phyloP scores from a whole-genome alignment of 1,140 invertebrate species.

The Rhagoletis zephyria region DNA sequence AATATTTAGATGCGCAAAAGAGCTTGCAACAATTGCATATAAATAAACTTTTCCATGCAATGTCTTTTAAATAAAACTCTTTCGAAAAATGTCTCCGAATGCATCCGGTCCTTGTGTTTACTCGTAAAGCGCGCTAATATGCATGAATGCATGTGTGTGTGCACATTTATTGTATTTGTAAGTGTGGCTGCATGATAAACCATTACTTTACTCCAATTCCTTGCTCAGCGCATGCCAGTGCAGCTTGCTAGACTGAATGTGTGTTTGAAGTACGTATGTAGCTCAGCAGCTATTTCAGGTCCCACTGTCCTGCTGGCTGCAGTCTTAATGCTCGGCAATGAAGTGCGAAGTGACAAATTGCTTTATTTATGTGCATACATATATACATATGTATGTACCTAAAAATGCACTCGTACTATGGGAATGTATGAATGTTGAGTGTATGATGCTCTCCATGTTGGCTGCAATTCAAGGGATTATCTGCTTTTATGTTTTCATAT shows the following conservation, averaged over 20 bases:
- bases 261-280: background rate
- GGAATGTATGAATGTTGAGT: background rate
- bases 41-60: conserved; percentile 13
- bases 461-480: conserved; percentile 24
- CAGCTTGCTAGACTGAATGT: background rate
- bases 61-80: conserved; percentile 21
- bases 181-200: background rate
- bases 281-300: background rate
- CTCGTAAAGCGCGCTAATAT: background rate
- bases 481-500: conserved; percentile 40
- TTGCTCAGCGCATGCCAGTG: background rate
- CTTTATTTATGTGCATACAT: conserved; percentile 32
- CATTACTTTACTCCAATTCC: background rate
- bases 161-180: background rate
- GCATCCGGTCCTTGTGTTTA: background rate
- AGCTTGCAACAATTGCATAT: no score
- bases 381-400: background rate
- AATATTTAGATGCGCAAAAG: background rate
- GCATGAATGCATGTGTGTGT: background rate
- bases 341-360: conserved; percentile 47
- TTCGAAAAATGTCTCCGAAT: conserved; percentile 6
- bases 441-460: background rate
- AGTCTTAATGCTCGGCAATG: conserved; percentile 39
- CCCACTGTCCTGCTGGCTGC: background rate
- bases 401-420: background rate